phyloP scores from a whole-genome alignment of 2,888 invertebrate genomes.

The Barypeithes pellucidus region DNA sequence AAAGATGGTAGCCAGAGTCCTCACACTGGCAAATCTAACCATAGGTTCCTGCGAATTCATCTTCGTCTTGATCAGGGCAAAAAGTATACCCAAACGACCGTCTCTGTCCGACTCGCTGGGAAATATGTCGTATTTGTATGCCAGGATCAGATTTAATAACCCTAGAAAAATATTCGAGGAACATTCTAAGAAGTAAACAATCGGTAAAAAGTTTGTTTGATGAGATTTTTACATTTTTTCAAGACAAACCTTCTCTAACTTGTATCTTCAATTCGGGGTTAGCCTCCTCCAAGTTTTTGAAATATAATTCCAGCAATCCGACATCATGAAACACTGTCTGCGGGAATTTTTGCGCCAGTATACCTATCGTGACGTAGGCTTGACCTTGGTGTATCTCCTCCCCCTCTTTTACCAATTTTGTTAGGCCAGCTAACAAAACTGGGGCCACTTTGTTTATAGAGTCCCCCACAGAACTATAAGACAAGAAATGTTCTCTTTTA shows the following conservation, averaged over 20 bases:
- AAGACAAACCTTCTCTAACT: constrained; percentile 64
- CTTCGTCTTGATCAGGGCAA: constrained; percentile 81
- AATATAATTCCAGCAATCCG: constrained; percentile 73
- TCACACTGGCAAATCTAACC: constrained; percentile 87
- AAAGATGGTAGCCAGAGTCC: constrained; percentile 87
- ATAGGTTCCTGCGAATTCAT: constrained; percentile 85
- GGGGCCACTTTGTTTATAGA: constrained; percentile 79
- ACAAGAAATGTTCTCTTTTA: background rate
- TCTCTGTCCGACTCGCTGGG: constrained; percentile 66
- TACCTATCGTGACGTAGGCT: constrained; percentile 84
- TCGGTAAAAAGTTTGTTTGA: too few species aligned
- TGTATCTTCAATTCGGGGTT: constrained; percentile 67
- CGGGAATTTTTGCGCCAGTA: constrained; percentile 76
- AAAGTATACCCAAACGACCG: constrained; percentile 66
- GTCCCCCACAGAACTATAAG: constrained; percentile 75
- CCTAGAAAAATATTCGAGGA: constrained; percentile 50
- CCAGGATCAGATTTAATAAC: constrained; percentile 65
- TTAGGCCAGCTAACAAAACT: constrained; percentile 82
- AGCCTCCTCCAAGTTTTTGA: constrained; percentile 71
- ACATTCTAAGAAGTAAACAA: too few species aligned
- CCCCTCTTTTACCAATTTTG: constrained; percentile 81
- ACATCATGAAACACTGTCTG: constrained; percentile 80
- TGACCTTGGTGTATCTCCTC: constrained; percentile 78
- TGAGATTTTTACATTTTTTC: background rate
- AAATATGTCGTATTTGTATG: constrained; percentile 66